Base-by-base conservation (phyloP, 2,888 invertebrate genomes). In the Neocrepidodera transversa region DNA sequence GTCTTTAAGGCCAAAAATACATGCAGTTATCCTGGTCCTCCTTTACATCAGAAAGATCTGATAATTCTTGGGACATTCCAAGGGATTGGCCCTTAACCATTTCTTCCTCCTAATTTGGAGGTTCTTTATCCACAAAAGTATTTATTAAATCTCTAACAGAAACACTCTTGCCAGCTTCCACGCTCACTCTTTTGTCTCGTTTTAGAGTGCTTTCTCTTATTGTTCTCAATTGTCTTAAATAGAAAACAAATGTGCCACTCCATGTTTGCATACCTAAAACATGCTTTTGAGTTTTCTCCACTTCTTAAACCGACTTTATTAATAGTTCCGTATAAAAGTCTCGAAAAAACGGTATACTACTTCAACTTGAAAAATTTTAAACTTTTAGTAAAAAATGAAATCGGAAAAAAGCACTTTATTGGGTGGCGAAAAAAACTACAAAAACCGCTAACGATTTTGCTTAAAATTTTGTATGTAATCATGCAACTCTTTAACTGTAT, bases 311-410 rank as follows among this genome's bases (percentile, higher is more conserved):
- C 55, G 30, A 45, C 42, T 57, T 36, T 42, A 32, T 42, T 52
- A 53, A 55, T 50, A 58, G 57, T 60, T 63, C 40, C 45, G 52
- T 61, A 47, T 49, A 53, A 59, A 54, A 62, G 53, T 51, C 48
- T 40, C 23, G 53, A 45, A 43, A 52, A 43, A 32, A 42, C 35
- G n/a, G 36, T 53, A n/a, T 26, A n/a, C n/a, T n/a, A n/a, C n/a
- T n/a, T n/a, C n/a, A n/a, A n/a, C n/a, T n/a, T n/a, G n/a, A n/a
- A n/a, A n/a, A n/a, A n/a, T n/a, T n/a, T n/a, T n/a, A n/a, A n/a
- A n/a, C n/a, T n/a, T n/a, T n/a, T n/a, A n/a, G n/a, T n/a, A n/a
- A n/a, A n/a, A n/a, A n/a, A n/a, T n/a, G n/a, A n/a, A n/a, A n/a
- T n/a, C n/a, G n/a, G n/a, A n/a, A n/a, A n/a, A n/a, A n/a, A n/a